These are phyloP conservation scores for Donacobius atricapilla DNA, from an alignment of 2,113 vertebrate species.

Conservation along the genomic window DNA sequence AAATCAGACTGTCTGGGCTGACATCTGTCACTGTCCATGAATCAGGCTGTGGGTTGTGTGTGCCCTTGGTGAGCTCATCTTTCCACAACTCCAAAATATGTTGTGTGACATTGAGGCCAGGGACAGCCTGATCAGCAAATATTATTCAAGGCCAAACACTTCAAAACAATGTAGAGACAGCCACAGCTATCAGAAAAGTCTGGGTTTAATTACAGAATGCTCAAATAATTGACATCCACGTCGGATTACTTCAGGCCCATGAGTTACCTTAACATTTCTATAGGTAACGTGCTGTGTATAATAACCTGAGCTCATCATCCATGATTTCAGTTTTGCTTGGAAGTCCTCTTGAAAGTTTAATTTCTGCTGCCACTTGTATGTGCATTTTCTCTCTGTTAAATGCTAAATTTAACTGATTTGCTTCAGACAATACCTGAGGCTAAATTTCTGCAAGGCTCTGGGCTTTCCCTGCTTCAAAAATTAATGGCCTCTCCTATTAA, in stretches of 20 bases:
- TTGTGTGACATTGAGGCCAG: accelerated
- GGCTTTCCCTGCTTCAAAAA: not conserved
- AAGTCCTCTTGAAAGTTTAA: not conserved
- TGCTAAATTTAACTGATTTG: not conserved
- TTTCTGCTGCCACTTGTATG: not conserved
- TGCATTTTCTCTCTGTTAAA: not conserved
- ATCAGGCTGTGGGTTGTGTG: not conserved
- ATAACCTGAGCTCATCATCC: not conserved
- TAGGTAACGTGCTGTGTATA: not conserved
- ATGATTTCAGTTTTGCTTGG: not conserved
- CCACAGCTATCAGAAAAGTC: not conserved
- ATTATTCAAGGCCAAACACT: not conserved
- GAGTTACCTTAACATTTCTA: not conserved
- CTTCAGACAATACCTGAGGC: not conserved
- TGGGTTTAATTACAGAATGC: not conserved
- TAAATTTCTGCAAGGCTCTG: not conserved
- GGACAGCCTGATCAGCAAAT: not conserved
- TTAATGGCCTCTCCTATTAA: not conserved
- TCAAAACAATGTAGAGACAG: not conserved
- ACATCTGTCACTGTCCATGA: not conserved
- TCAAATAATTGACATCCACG: not conserved
- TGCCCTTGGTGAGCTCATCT: not conserved
- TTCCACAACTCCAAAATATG: not conserved
- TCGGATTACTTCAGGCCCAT: accelerated
- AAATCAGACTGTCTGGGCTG: not conserved